A percentile compares a stretch with the other conserved stretches of the same genome.
Evolutionary conservation across 2,113 vertebrate genomes (phyloP).

Genomic region (Urocitellus parryii): DNA sequence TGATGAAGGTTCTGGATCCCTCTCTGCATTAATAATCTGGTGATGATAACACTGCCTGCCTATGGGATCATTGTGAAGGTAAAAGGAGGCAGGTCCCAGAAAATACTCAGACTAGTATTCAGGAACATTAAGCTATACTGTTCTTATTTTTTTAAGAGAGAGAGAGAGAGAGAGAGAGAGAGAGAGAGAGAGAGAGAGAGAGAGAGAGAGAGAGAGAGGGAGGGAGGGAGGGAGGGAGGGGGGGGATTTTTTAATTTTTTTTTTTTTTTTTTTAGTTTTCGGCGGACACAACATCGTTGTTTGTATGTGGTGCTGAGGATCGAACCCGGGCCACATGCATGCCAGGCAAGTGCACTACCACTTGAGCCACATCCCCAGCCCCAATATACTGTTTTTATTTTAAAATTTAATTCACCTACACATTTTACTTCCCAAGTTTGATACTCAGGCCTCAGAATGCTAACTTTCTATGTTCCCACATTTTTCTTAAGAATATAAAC

Average conservation of each 20-base stretch:
- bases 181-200: too few relatives aligned
- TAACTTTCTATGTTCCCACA: neutral
- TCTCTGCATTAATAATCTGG: neutral
- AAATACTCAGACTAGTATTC: neutral
- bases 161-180: too few relatives aligned
- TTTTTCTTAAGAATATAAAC: conserved; percentile 18
- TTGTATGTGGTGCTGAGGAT: too few relatives aligned
- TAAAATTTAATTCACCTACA: neutral
- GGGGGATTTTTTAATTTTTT: too few relatives aligned
- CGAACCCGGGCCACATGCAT: too few relatives aligned
- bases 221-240: too few relatives aligned
- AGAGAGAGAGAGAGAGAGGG: too few relatives aligned
- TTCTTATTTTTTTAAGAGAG: neutral
- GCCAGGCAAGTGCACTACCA: too few relatives aligned
- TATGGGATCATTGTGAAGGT: neutral
- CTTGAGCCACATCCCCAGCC: too few relatives aligned
- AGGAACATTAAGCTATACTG: neutral
- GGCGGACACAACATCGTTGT: too few relatives aligned
- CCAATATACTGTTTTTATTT: neutral
- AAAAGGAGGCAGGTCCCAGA: neutral
- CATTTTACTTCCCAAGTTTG: neutral
- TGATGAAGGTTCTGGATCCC: neutral
- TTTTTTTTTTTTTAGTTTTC: too few relatives aligned
- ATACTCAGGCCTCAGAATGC: neutral
- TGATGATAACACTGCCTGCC: neutral